Evolutionary conservation across 2,113 vertebrate genomes (phyloP).

Genomic region (Hiodon tergisus): DNA sequence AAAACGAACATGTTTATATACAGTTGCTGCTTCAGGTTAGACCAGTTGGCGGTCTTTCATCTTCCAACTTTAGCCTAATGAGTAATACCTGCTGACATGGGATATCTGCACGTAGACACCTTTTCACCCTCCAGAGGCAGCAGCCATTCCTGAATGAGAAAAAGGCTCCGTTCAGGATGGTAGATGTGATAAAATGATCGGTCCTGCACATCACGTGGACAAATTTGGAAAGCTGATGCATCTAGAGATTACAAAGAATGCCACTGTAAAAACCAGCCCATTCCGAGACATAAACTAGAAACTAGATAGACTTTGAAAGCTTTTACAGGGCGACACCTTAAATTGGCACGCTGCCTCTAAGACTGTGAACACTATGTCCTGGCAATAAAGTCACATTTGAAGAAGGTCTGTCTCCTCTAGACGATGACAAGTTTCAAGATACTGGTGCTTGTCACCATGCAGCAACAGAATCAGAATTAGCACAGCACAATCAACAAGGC

Average conservation of each 20-base stretch:
- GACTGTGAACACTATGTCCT: too few relatives aligned
- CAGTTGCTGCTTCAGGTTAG: constrained; percentile 39
- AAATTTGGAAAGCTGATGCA: constrained; percentile 2
- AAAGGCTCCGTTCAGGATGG: constrained; percentile 17
- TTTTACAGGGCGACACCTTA: too few relatives aligned
- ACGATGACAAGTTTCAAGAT: too few relatives aligned
- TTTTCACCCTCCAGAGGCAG: not conserved
- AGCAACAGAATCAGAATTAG: too few relatives aligned
- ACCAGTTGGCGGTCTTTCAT: constrained; percentile 43
- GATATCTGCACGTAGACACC: constrained; percentile 8
- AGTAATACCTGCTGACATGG: constrained; percentile 9
- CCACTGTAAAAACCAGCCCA: constrained; percentile 13
- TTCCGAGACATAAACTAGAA: constrained; percentile 10
- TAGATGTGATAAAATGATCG: constrained; percentile 26
- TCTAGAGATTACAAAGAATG: constrained; percentile 21
- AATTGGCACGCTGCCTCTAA: too few relatives aligned
- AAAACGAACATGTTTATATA: constrained; percentile 41
- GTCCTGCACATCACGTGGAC: constrained; percentile 19
- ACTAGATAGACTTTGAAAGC: too few relatives aligned
- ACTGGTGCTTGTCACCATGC: too few relatives aligned
- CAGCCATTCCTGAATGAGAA: not conserved
- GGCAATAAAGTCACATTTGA: too few relatives aligned
- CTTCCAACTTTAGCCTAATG: constrained; percentile 22
- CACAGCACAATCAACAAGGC: too few relatives aligned
- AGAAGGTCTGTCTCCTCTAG: too few relatives aligned